Evolutionary conservation across 2,888 invertebrate species (phyloP).

Genomic region (Automeris io): DNA sequence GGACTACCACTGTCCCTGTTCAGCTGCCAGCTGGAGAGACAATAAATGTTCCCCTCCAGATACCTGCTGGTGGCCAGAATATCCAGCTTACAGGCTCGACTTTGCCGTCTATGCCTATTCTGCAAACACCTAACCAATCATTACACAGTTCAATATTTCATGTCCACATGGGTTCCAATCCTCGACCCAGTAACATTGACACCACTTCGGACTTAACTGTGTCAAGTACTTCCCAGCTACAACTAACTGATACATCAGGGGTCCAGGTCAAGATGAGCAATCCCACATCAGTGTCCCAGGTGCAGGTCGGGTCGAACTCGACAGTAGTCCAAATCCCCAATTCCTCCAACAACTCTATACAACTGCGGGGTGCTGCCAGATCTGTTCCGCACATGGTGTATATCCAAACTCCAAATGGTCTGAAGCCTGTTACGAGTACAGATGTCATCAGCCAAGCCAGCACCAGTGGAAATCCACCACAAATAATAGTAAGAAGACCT

Average conservation of each 20-base stretch:
- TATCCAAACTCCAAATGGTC: conserved; percentile 74
- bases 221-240: conserved; percentile 51
- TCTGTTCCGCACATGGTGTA: conserved; percentile 77
- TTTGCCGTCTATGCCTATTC: conserved; percentile 61
- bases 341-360: conserved; percentile 55
- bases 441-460: conserved; percentile 69
- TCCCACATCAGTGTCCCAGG: conserved; percentile 48
- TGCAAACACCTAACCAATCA: conserved; percentile 51
- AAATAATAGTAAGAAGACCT: conserved; percentile 71
- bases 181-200: conserved; percentile 48
- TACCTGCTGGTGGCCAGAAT: conserved; percentile 50
- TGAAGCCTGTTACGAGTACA: conserved; percentile 65
- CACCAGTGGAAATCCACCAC: conserved; percentile 68
- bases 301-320: conserved; percentile 53
- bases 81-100: conserved; percentile 51
- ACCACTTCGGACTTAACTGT: conserved; percentile 49
- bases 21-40: conserved; percentile 65
- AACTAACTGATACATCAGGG: conserved; percentile 46
- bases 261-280: conserved; percentile 57
- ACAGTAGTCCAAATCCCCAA: conserved; percentile 60
- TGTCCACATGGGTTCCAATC: conserved; percentile 65
- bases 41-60: conserved; percentile 65
- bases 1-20: conserved; percentile 58
- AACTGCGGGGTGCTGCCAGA: conserved; percentile 50
- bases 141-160: conserved; percentile 65